Conservation (phyloP, 2,888 invertebrate genomes). For the Mythimna lalbum region DNA sequence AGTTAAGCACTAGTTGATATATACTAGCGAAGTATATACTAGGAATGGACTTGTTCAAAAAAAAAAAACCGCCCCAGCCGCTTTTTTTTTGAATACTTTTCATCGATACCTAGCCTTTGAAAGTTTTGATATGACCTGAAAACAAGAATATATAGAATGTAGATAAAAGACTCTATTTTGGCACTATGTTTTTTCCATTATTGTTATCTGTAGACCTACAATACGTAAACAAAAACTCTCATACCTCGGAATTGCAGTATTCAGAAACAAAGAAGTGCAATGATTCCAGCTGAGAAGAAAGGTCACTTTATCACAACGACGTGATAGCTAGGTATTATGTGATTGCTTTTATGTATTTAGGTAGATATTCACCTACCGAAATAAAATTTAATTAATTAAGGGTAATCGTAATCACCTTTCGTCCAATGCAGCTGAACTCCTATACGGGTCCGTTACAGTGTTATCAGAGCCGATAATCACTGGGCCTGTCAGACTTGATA, state of each 20-base stretch:
- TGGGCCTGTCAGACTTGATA: conserved; percentile 60
- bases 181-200: too few species aligned
- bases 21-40: too few species aligned
- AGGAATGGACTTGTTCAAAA: too few species aligned
- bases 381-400: conserved; percentile 44
- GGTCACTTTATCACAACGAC: conserved; percentile 2
- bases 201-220: background rate
- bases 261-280: background rate
- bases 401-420: conserved; percentile 61
- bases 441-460: conserved; percentile 59
- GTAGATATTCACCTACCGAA: background rate
- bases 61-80: too few species aligned
- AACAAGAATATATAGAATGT: too few species aligned
- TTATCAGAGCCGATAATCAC: conserved; percentile 81
- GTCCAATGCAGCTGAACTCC: conserved; percentile 69
- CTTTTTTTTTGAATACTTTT: too few species aligned
- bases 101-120: too few species aligned
- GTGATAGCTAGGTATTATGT: background rate
- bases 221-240: background rate
- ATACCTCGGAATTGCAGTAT: background rate
- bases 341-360: background rate
- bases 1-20: too few species aligned
- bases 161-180: background rate
- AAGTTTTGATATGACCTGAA: too few species aligned
- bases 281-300: background rate